Base-by-base conservation (phyloP, 2,113 vertebrate species). In the Microtus oregoni region DNA sequence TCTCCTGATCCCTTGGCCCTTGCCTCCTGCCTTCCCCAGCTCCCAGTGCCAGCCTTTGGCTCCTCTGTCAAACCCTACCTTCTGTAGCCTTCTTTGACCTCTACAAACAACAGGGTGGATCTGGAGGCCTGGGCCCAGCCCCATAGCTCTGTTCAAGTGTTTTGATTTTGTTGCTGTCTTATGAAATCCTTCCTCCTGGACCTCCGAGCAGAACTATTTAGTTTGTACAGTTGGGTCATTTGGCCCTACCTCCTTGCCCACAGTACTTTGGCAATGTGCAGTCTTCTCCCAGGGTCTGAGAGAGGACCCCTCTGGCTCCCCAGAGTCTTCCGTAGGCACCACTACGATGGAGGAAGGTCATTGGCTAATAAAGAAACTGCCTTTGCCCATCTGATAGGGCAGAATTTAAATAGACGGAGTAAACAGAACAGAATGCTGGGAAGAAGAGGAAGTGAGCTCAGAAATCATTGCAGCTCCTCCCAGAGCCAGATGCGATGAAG, bases 1-100 rank as follows among this genome's bases (percentile, higher is more conserved):
- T 99, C 90, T 99, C 99, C 98, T 99, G 98, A 98, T 47, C 96
- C 82, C 95, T 78, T 1, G 8, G 94, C 95, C 83, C 1, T 0
- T 2, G 70, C 90, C 94, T 89, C 85, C n/a, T 28, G 79, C 92
- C 38, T 52, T 76, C 63, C 72, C 83, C 79, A 5, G 26, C 30
- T 86, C 89, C 65, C 65, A 28, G 50, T 5, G 28, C 68, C 89
- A 85, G 86, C 38, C 1, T 82, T 67, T 38, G 92, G 85, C 38
- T 88, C 96, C 89, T 96, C 85, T 52, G 76, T 73, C 61, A 10
- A 73, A 7, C 63, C 76, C 97, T 17, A 4, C 47, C 90, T 63
- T 87, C 87, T 52, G 72, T 81, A 38, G 86, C 81, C 90, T 86
- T 86, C 65, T 50, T 79, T 76, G 67, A 89, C 70, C 68, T 92